Conservation (phyloP, 2,888 invertebrate genomes). For the Cheilosia scutellata region DNA sequence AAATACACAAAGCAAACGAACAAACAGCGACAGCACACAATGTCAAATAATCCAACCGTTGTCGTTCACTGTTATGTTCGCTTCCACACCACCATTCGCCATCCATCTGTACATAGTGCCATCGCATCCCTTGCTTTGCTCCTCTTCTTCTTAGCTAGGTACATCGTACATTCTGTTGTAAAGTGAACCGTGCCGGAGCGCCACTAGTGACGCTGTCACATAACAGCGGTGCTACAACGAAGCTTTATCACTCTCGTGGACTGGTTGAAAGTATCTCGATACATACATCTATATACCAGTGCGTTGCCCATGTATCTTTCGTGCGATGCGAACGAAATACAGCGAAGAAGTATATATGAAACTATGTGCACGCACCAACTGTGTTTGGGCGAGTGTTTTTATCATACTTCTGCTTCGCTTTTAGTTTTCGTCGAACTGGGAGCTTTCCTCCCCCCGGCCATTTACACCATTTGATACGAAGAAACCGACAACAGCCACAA, state of each 20-base stretch:
- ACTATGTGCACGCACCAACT: conserved; percentile 63
- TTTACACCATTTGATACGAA: not conserved
- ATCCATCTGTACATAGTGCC: conserved; percentile 49
- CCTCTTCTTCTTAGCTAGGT: conserved; percentile 20
- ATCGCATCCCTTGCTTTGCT: conserved; percentile 35
- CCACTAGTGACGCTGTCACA: conserved; percentile 53
- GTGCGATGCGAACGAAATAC: conserved; percentile 32
- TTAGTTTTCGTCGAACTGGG: conserved; percentile 19
- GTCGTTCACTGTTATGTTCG: conserved; percentile 52
- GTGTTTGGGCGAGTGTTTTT: conserved; percentile 63
- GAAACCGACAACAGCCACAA: conserved; percentile 17
- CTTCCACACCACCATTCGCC: conserved; percentile 71
- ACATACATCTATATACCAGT: not conserved
- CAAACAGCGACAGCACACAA: conserved; percentile 44
- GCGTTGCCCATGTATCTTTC: not conserved
- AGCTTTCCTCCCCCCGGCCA: conserved; percentile 28
- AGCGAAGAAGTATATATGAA: conserved; percentile 39
- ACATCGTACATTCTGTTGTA: conserved; percentile 17
- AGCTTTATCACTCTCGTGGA: conserved; percentile 25
- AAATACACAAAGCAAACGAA: conserved; percentile 48
- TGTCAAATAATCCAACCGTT: conserved; percentile 64
- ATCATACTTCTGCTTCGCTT: conserved; percentile 25
- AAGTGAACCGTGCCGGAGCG: conserved; percentile 18
- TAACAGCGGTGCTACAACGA: conserved; percentile 44
- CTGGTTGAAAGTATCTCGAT: conserved; percentile 4